Percentiles rank a stretch among this genome's conserved stretches.
These are phyloP conservation scores for Aphidius ervi DNA, from an alignment of 1,140 invertebrate genomes.

Conservation along the genomic window DNA sequence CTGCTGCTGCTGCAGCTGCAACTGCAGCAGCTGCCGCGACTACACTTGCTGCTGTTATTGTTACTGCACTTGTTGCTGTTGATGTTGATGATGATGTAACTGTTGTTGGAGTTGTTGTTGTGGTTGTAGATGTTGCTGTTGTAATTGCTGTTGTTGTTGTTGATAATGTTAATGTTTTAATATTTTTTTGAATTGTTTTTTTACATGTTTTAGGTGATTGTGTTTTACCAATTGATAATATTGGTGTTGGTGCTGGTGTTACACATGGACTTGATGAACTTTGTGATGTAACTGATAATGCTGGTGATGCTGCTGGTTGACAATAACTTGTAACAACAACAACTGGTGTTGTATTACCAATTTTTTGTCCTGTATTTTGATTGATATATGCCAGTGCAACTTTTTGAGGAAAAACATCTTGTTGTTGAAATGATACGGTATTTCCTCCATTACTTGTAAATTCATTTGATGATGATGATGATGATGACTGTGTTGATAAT, in stretches of 20 bases:
- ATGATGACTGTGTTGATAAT: constrained; percentile 41
- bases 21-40: too few species aligned
- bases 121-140: constrained; percentile 73
- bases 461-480: constrained; percentile 27
- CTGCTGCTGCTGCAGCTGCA: too few species aligned
- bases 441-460: constrained; percentile 41
- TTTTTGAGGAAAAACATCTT: constrained; percentile 46
- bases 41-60: too few species aligned
- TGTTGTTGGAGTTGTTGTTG: constrained; percentile 64
- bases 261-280: constrained; percentile 61
- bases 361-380: constrained; percentile 46
- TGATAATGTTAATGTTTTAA: constrained; percentile 56
- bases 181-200: constrained; percentile 54
- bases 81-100: constrained; percentile 62
- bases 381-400: constrained; percentile 52
- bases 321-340: constrained; percentile 61
- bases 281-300: constrained; percentile 59
- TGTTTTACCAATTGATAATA: constrained; percentile 44
- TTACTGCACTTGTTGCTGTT: constrained; percentile 45
- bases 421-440: constrained; percentile 40
- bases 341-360: constrained; percentile 55
- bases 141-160: constrained; percentile 58
- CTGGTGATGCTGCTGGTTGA: constrained; percentile 59
- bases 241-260: constrained; percentile 53
- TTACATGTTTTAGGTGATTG: constrained; percentile 55